Conservation (phyloP, 2,113 vertebrate genomes). For the Actinemys pallida region DNA sequence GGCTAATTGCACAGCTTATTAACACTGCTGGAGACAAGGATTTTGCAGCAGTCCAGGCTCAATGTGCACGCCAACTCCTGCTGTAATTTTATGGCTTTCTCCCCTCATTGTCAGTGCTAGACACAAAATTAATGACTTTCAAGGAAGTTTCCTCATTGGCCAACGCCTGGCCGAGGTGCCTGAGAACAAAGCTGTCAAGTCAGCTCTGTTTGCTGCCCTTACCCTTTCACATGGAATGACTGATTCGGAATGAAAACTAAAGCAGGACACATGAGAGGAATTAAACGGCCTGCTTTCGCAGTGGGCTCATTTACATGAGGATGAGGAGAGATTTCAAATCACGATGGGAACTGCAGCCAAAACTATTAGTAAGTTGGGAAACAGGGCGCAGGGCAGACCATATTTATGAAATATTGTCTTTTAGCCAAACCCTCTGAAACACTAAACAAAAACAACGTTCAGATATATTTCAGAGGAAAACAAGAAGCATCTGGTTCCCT, state of each 20-base stretch:
- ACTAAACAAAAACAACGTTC: conserved; percentile 81
- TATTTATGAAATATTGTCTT: conserved; percentile 69
- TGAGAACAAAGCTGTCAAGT: neutral
- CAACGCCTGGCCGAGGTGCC: conserved; percentile 17
- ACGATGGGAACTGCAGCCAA: conserved; percentile 69
- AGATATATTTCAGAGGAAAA: conserved; percentile 77
- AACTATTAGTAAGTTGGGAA: conserved; percentile 68
- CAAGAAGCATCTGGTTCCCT: conserved; percentile 84
- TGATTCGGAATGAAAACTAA: conserved; percentile 54
- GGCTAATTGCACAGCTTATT: neutral
- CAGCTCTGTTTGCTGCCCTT: conserved; percentile 5
- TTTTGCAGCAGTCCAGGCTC: neutral
- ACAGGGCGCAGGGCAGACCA: conserved; percentile 52
- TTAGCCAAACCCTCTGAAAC: conserved; percentile 76
- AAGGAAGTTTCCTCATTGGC: conserved; percentile 8
- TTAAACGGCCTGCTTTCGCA: conserved; percentile 61
- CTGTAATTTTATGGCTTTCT: conserved; percentile 25
- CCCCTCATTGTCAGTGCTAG: conserved; percentile 46
- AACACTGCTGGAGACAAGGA: neutral
- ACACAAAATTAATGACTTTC: neutral
- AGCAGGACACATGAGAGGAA: conserved; percentile 54
- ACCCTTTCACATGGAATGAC: conserved; percentile 52
- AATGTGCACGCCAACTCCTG: too few relatives aligned
- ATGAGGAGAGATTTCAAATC: conserved; percentile 48
- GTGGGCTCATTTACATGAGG: conserved; percentile 36